These are phyloP conservation scores for Mantis religiosa DNA, from an alignment of 2,888 invertebrate species.

Conservation along the genomic window DNA sequence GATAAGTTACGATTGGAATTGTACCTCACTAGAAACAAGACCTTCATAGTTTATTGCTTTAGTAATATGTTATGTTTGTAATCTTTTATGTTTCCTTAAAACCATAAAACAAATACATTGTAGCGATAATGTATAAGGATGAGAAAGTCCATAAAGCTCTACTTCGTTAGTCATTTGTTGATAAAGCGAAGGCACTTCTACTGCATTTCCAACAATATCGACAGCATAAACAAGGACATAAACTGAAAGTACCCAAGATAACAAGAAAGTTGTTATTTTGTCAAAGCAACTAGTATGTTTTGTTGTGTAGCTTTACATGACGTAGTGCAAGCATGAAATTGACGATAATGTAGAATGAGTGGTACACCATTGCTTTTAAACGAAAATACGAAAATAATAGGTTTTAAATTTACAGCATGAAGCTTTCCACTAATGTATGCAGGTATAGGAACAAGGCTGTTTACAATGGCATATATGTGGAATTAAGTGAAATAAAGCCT, in stretches of 20 bases:
- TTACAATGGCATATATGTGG: too few species aligned
- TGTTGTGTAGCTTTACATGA: background rate
- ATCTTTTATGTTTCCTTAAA: too few species aligned
- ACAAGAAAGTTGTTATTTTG: background rate
- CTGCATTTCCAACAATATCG: background rate
- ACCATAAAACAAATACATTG: too few species aligned
- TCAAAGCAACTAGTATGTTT: background rate
- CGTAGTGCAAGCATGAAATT: background rate
- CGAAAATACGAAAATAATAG: background rate
- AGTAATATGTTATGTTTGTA: too few species aligned
- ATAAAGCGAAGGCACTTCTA: background rate
- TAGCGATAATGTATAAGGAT: background rate
- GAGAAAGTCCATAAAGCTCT: background rate
- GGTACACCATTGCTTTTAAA: background rate
- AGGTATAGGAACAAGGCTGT: too few species aligned
- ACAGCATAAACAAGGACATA: background rate
- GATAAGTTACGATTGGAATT: too few species aligned
- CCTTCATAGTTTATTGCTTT: too few species aligned
- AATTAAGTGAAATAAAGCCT: too few species aligned
- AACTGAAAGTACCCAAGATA: background rate
- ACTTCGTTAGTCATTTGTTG: background rate
- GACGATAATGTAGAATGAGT: background rate
- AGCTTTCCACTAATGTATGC: too few species aligned
- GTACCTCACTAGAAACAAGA: too few species aligned
- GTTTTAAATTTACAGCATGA: background rate